Conservation (phyloP, 37 sponge, comb jelly and placozoan species). For the Ianthella basta region DNA sequence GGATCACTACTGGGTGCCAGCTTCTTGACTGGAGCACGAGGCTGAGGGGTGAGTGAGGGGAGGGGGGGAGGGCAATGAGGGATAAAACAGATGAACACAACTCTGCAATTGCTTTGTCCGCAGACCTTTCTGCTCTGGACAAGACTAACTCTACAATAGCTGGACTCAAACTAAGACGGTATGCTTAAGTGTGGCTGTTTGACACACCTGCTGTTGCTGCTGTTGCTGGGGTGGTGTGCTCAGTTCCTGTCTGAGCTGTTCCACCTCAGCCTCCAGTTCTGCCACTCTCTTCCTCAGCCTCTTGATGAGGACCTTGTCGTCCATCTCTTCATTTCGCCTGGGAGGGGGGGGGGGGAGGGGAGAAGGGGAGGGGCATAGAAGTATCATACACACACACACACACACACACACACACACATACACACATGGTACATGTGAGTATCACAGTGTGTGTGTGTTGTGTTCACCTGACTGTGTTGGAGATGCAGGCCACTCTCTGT, state of each 20-base stretch:
- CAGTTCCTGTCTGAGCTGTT: constrained; percentile 16
- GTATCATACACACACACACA: not conserved
- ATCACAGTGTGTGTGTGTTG: not conserved
- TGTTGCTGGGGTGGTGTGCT: not conserved
- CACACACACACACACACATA: not conserved
- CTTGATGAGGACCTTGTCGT: constrained; percentile 85
- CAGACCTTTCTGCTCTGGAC: too few relatives aligned
- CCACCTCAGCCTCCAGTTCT: constrained; percentile 76
- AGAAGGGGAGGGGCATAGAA: not conserved
- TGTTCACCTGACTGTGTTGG: constrained; percentile 72
- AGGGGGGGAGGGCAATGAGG: too few relatives aligned
- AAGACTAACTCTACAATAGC: too few relatives aligned
- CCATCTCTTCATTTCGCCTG: constrained; percentile 87
- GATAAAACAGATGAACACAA: too few relatives aligned
- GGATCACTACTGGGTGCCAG: not conserved
- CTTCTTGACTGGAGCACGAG: not conserved
- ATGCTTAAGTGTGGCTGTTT: not conserved
- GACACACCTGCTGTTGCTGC: not conserved
- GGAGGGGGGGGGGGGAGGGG: not conserved
- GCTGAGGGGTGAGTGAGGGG: too few relatives aligned
- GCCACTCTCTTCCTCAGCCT: constrained; percentile 63
- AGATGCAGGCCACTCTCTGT: constrained; percentile 86
- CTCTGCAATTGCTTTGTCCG: too few relatives aligned
- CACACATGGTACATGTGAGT: not conserved
- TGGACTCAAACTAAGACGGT: too few relatives aligned